Evolutionary conservation across 2,113 vertebrate genomes (phyloP).

Genomic region (Nicator chloris): DNA sequence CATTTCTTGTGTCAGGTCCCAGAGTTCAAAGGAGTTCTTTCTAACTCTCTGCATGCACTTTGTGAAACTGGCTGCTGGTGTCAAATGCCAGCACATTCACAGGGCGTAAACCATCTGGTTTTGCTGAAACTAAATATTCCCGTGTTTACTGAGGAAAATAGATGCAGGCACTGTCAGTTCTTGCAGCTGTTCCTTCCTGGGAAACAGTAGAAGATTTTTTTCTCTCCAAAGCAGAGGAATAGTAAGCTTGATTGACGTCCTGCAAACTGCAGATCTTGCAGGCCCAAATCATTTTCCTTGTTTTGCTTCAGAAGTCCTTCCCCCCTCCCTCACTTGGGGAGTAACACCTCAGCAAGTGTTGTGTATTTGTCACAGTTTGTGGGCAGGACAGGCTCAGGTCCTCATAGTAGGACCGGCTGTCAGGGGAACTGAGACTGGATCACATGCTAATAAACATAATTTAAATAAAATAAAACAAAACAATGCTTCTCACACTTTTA

Average conservation of each 20-base stretch:
- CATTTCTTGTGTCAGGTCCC: neutral
- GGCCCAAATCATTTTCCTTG: slow-evolving; percentile 9
- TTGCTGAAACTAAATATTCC: slow-evolving; percentile 49
- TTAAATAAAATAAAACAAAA: neutral
- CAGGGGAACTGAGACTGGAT: neutral
- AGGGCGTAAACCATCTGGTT: slow-evolving; percentile 17
- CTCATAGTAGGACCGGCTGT: neutral
- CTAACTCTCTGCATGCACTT: neutral
- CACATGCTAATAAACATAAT: neutral
- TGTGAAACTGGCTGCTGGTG: slow-evolving; percentile 10
- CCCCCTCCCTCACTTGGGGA: neutral
- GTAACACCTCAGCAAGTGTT: neutral
- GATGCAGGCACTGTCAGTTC: slow-evolving; percentile 20
- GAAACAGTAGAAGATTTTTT: slow-evolving; percentile 3
- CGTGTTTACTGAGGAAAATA: slow-evolving; percentile 31
- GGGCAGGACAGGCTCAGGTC: too few relatives aligned
- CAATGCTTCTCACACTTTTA: neutral
- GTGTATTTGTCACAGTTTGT: neutral
- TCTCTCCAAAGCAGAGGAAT: neutral
- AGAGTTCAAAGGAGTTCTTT: neutral
- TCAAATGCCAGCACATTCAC: slow-evolving; percentile 38
- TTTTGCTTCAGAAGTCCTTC: slow-evolving; percentile 7
- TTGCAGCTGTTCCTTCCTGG: slow-evolving; percentile 32
- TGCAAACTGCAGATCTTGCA: neutral
- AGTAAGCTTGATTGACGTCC: neutral